Evolutionary conservation across 2,797 vertebrate genomes (phyloP).

Genomic region (Poecilia picta): DNA sequence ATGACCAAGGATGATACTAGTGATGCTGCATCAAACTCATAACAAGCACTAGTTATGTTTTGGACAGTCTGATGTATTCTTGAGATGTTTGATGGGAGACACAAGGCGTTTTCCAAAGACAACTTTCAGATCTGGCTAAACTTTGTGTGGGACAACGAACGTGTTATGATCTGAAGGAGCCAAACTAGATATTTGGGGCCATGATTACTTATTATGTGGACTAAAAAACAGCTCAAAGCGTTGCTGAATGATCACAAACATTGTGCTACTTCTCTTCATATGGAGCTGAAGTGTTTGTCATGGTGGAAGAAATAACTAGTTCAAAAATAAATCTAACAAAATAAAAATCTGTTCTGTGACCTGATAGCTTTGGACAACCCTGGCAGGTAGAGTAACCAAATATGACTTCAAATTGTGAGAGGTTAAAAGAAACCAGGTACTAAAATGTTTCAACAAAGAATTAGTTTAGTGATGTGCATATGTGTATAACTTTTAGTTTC

Average conservation of each 20-base stretch:
- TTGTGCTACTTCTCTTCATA: background rate
- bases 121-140: background rate
- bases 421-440: background rate
- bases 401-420: background rate
- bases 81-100: background rate
- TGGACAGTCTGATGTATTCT: background rate
- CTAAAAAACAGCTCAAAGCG: background rate
- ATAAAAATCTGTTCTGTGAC: background rate
- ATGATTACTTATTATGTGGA: background rate
- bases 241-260: background rate
- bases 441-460: background rate
- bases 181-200: background rate
- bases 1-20: background rate
- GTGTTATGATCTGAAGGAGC: background rate
- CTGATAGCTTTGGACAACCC: background rate
- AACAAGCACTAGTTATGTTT: background rate
- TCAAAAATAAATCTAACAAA: background rate
- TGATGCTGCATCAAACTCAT: background rate
- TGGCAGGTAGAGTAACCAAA: background rate
- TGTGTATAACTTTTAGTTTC: too few species aligned
- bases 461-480: too few species aligned
- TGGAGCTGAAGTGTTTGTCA: background rate
- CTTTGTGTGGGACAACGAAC: background rate
- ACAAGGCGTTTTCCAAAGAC: background rate
- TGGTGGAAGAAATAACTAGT: background rate